Evolutionary conservation across 2,113 vertebrate species (phyloP).

Genomic region (Microcebus lehilahytsara): DNA sequence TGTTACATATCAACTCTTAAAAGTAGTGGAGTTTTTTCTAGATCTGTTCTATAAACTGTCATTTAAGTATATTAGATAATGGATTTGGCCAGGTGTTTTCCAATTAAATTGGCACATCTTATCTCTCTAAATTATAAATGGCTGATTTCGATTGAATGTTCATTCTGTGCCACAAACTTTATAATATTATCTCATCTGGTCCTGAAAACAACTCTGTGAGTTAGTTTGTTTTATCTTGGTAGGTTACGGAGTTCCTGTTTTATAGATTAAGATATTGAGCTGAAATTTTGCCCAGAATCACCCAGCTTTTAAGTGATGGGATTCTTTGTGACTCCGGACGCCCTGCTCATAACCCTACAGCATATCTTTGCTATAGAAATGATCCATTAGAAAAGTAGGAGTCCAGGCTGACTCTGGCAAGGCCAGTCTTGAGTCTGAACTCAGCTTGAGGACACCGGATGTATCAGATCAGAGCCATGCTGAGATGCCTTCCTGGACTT

Average conservation of each 20-base stretch:
- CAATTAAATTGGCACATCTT: neutral
- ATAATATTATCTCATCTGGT: neutral
- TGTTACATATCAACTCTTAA: neutral
- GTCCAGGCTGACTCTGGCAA: neutral
- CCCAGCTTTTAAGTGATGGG: neutral
- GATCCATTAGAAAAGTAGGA: neutral
- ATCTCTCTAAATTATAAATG: neutral
- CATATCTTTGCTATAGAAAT: neutral
- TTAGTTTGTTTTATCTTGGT: neutral
- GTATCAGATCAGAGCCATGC: neutral
- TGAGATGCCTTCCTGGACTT: neutral
- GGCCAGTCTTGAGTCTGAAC: neutral
- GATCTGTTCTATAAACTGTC: neutral
- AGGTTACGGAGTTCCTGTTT: neutral
- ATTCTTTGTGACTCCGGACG: neutral
- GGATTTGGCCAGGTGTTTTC: neutral
- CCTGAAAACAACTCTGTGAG: neutral
- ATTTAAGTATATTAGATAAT: neutral
- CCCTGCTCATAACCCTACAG: neutral
- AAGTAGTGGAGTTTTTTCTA: slow-evolving; percentile 4
- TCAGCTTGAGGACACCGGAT: neutral
- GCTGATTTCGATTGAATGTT: neutral
- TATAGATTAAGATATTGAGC: neutral
- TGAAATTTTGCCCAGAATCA: neutral
- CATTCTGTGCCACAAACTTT: neutral